Conservation (phyloP, 92 coral and sea anemone genomes). For the Nematostella vectensis region DNA sequence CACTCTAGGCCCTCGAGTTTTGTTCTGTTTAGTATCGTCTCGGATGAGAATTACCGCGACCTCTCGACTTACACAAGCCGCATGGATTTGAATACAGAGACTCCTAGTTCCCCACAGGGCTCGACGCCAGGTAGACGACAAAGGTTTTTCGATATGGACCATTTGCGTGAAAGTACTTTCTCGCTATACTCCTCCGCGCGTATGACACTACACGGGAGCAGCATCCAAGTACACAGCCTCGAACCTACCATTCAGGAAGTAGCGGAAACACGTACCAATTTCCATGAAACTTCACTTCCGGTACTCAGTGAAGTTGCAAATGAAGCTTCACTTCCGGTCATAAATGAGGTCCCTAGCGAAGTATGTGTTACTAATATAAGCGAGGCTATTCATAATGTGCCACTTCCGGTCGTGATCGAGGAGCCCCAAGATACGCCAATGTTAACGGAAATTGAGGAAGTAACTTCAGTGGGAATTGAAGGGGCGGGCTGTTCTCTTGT, state of each 20-base stretch:
- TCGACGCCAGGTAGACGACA: constrained; percentile 19
- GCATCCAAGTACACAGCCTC: not conserved
- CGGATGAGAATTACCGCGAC: constrained; percentile 31
- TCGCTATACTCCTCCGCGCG: constrained; percentile 4
- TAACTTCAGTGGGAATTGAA: not conserved
- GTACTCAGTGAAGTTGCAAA: no score
- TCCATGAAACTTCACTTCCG: no score
- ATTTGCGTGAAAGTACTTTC: constrained; percentile 16
- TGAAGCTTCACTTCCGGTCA: no score
- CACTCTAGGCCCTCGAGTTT: constrained; percentile 47
- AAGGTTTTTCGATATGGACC: constrained; percentile 7
- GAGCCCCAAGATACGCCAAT: not conserved
- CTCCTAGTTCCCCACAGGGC: constrained; percentile 8
- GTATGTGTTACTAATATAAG: no score
- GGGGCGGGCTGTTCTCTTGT: not conserved
- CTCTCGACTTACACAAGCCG: constrained; percentile 34
- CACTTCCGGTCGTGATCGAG: no score
- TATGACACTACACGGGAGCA: not conserved
- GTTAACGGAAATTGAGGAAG: not conserved
- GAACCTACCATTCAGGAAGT: not conserved
- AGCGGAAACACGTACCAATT: not conserved
- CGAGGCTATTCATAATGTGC: no score
- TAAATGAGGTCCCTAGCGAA: no score
- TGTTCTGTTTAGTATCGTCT: constrained; percentile 57
- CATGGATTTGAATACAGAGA: constrained; percentile 11